These are phyloP conservation scores for Oceanodroma tethys DNA, from an alignment of 2,113 vertebrate species.

Conservation along the genomic window DNA sequence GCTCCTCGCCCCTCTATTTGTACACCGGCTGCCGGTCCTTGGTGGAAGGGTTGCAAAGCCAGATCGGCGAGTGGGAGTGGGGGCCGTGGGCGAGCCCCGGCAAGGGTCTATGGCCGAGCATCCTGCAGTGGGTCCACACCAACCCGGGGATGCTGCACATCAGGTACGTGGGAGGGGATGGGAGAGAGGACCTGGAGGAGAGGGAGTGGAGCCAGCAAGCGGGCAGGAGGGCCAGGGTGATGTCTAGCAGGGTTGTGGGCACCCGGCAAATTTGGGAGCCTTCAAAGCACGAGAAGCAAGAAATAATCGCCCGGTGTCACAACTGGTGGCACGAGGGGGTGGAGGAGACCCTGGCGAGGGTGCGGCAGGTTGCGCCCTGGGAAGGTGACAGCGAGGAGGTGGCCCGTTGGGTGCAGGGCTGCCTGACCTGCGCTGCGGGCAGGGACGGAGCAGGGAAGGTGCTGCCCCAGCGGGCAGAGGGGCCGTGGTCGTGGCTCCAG, in stretches of 20 bases:
- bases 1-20: background rate
- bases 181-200: background rate
- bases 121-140: background rate
- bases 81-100: fast-evolving
- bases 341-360: background rate
- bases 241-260: fast-evolving
- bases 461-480: background rate
- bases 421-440: fast-evolving
- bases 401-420: background rate
- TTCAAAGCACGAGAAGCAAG: background rate
- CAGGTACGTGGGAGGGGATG: fast-evolving
- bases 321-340: background rate
- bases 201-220: background rate
- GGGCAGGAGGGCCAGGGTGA: background rate
- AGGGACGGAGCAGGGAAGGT: fast-evolving
- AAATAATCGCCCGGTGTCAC: background rate
- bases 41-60: background rate
- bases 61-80: fast-evolving
- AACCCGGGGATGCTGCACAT: background rate
- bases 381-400: background rate
- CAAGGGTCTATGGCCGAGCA: fast-evolving
- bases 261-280: background rate
- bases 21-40: background rate
- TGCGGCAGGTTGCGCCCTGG: fast-evolving
- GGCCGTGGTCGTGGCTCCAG: background rate